Evolutionary conservation across 2,113 vertebrate species (phyloP).

Genomic region (Notechis scutatus): DNA sequence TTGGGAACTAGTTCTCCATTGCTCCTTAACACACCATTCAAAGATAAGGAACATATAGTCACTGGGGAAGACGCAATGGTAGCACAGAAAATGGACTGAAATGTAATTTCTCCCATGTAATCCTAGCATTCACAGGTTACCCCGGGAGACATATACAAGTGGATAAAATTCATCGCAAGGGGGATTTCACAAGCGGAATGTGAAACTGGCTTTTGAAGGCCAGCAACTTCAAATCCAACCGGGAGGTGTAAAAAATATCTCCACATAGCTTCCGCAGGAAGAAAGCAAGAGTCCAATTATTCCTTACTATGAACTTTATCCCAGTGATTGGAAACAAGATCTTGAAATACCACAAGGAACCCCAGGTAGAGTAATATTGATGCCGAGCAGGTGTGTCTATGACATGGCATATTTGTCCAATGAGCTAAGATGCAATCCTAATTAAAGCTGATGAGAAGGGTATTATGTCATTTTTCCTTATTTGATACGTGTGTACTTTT

Average conservation of each 20-base stretch:
- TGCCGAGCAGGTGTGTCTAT: no score
- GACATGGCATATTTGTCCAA: background rate
- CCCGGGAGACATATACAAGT: background rate
- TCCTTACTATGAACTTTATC: background rate
- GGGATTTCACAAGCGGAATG: background rate
- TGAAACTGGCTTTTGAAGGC: background rate
- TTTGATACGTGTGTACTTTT: background rate
- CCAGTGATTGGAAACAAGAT: background rate
- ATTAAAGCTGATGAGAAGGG: background rate
- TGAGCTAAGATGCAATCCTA: background rate
- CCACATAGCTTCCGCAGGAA: background rate
- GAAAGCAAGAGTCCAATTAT: background rate
- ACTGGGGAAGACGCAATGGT: background rate
- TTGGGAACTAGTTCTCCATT: background rate
- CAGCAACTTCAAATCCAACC: background rate
- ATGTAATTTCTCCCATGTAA: background rate
- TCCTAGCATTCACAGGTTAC: background rate
- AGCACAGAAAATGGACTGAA: background rate
- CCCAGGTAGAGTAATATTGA: background rate
- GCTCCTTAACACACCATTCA: background rate
- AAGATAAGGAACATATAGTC: background rate
- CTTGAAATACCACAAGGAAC: background rate
- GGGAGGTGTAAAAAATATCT: background rate
- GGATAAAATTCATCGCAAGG: background rate
- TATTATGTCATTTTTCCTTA: no score